Conservation (phyloP, 30 jellyfish, hydroid and myxozoan genomes). For the Calvadosia cruxmelitensis region DNA sequence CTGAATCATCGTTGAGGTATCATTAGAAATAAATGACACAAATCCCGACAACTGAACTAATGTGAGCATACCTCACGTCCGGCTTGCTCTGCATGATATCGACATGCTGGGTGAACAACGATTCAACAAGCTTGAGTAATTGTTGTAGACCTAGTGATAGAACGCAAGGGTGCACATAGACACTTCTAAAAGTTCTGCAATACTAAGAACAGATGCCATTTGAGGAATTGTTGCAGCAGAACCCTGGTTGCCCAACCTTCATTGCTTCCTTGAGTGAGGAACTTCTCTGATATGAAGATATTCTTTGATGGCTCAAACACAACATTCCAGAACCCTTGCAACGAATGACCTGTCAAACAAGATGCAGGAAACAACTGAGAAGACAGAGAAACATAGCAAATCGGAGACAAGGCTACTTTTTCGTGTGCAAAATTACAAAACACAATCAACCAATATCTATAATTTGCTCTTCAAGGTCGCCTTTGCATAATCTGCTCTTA, state of each 20-base stretch:
- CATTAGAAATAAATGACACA: too few species aligned
- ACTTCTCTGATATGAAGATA: conserved; percentile 53
- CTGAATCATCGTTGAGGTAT: too few species aligned
- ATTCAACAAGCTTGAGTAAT: neutral
- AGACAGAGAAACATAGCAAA: too few species aligned
- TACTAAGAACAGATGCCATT: neutral
- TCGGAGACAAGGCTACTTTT: too few species aligned
- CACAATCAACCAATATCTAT: too few species aligned
- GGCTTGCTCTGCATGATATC: neutral
- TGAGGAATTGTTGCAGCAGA: neutral
- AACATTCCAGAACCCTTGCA: conserved; percentile 40
- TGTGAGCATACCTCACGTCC: neutral
- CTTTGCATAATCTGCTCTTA: too few species aligned
- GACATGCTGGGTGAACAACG: neutral
- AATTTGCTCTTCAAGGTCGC: too few species aligned
- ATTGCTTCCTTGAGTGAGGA: conserved; percentile 31
- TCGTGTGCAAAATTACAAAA: too few species aligned
- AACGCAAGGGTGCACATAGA: too few species aligned
- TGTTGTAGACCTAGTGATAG: neutral
- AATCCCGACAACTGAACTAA: too few species aligned
- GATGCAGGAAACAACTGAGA: too few species aligned
- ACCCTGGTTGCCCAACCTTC: conserved; percentile 33
- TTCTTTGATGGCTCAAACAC: conserved; percentile 29
- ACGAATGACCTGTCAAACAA: too few species aligned
- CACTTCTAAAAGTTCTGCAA: neutral